Percentiles rank a stretch among this genome's conserved stretches.
phyloP scores from a whole-genome alignment of 2,888 invertebrate species.

The Anoncus sp. region DNA sequence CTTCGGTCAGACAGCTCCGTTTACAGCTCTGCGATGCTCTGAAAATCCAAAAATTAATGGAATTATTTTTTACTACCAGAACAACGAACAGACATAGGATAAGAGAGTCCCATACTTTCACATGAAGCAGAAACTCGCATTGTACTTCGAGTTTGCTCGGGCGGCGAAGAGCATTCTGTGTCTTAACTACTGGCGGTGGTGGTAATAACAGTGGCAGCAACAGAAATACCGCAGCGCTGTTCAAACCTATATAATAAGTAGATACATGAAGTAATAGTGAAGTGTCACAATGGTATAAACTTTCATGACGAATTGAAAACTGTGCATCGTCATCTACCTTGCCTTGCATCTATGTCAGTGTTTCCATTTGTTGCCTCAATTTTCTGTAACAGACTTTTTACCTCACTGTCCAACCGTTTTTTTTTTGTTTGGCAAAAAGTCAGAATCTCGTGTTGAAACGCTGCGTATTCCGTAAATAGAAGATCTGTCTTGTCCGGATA shows the following conservation, averaged over 20 bases:
- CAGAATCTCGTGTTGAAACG: constrained; percentile 38
- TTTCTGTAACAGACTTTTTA: constrained; percentile 21
- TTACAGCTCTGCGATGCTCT: constrained; percentile 19
- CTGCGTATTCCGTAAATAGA: constrained; percentile 15
- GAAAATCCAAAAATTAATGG: constrained; percentile 8
- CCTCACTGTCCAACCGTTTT: constrained; percentile 18
- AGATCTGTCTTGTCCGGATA: constrained; percentile 36
- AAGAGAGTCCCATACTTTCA: constrained; percentile 39
- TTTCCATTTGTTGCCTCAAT: constrained; percentile 16
- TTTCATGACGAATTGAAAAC: too few species aligned
- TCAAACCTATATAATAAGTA: constrained; percentile 35
- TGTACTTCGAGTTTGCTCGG: constrained; percentile 56
- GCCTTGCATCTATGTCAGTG: constrained; percentile 2
- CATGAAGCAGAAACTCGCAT: constrained; percentile 51
- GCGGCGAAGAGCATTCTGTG: constrained; percentile 15
- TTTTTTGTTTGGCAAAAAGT: constrained; percentile 42
- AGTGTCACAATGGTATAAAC: constrained; percentile 1
- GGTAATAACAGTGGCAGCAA: constrained; percentile 45
- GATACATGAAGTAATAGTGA: background rate
- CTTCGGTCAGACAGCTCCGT: background rate
- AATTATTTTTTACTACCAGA: constrained; percentile 17
- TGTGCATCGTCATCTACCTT: background rate
- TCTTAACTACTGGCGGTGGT: constrained; percentile 25
- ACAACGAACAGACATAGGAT: background rate
- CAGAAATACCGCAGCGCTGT: constrained; percentile 30